phyloP scores from a whole-genome alignment of 2,797 vertebrate species.

The Valencia hispanica region DNA sequence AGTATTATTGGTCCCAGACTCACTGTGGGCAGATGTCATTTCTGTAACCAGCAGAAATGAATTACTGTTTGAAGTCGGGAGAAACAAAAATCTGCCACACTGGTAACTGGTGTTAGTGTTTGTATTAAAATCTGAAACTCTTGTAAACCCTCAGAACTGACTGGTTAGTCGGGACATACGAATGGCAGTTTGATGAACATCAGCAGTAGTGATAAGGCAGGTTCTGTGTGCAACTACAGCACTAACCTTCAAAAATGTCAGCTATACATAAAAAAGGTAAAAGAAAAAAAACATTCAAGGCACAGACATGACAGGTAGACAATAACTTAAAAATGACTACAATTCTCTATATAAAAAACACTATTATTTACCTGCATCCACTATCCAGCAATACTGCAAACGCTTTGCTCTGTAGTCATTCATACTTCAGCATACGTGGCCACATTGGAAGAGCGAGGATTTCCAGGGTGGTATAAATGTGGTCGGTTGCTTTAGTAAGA shows the following conservation, averaged over 20 bases:
- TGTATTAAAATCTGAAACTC: conserved; percentile 46
- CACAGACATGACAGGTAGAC: conserved; percentile 55
- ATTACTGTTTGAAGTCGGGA: conserved; percentile 21
- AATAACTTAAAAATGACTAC: conserved; percentile 24
- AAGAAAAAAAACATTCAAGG: conserved; percentile 45
- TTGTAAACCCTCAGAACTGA: conserved; percentile 27
- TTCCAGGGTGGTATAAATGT: conserved; percentile 42
- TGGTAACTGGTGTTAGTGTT: conserved; percentile 35
- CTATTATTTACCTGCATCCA: conserved; percentile 26
- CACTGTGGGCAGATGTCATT: conserved; percentile 55
- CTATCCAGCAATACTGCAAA: conserved; percentile 10
- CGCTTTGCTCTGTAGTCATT: conserved; percentile 22
- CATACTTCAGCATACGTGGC: conserved; percentile 55
- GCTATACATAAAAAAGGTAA: conserved; percentile 19
- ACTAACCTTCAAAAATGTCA: conserved; percentile 37
- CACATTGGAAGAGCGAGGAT: conserved; percentile 58
- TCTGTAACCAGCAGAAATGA: conserved; percentile 82
- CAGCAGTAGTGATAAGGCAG: conserved; percentile 66
- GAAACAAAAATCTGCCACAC: background rate
- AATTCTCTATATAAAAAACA: conserved; percentile 13
- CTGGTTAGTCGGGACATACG: conserved; percentile 51
- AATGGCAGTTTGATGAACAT: conserved; percentile 59
- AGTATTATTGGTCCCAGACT: conserved; percentile 63
- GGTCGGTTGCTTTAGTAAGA: conserved; percentile 52
- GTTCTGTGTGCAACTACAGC: conserved; percentile 38